Base-by-base conservation (phyloP, 2,113 vertebrate genomes). In the Burhinus bistriatus region DNA sequence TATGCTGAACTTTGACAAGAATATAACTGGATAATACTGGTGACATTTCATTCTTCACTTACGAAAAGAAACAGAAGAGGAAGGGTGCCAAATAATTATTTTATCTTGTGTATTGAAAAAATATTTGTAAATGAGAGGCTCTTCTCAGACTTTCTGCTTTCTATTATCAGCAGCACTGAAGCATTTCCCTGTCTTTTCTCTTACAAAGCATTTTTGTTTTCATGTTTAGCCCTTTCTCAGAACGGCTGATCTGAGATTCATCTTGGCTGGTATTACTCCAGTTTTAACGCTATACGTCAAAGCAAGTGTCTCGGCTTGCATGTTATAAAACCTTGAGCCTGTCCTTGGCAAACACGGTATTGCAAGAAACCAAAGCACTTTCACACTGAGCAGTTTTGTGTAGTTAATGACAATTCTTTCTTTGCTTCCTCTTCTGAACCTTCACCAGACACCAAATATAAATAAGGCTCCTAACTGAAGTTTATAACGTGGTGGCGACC, bases 11-110 rank as follows among this genome's bases (percentile, higher is more conserved):
- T 65, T 85, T 82, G 32, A 77, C 70, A 87, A 66, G n/a, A 62
- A 29, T 51, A 13, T 30, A 83, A 80, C 54, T 69, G 49, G 45
- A 44, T 78, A 93, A 87, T 85, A 70, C n/a, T 54, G 12, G 8
- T 86, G 47, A 38, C 34, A 73, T 86, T 87, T 96, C 40, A 73
- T 95, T 95, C 58, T 87, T 92, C 73, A 55, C 72, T 84, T 58
- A 11, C 73, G 70, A 13, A 57, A 91, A 84, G 70, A 61, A 93
- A 45, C 18, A 61, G 32, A 87, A 92, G 26, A 76, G 54, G 51
- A 91, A 85, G n/a, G 19, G 5, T 10, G 36, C 23, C 81, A 95
- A 87, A 70, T 49, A 80, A 77, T 57, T 83, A 30, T 49, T 94
- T 88, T 87, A 87, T 72, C 54, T 73, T 58, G 12, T 76, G 30